phyloP scores from a whole-genome alignment of 2,888 invertebrate genomes.

The Malthinus flaveolus region DNA sequence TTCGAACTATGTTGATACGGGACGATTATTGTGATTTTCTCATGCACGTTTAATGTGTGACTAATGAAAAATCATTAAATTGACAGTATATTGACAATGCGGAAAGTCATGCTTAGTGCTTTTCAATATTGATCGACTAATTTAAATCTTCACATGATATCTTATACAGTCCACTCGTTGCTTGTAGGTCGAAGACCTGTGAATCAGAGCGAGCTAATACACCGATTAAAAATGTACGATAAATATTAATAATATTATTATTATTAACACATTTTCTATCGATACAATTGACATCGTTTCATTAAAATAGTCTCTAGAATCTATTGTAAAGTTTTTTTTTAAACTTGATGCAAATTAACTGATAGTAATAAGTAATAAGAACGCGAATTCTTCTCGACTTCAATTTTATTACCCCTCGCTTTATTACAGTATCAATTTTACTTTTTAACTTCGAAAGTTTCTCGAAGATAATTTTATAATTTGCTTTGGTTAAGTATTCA shows the following conservation, averaged over 20 bases:
- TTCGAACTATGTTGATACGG: not conserved
- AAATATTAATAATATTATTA: not conserved
- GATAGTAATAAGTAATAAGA: no score
- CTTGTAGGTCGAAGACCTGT: conserved; percentile 30
- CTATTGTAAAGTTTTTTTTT: no score
- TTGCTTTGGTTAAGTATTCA: no score
- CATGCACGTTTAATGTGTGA: conserved; percentile 43
- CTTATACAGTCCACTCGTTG: conserved; percentile 23
- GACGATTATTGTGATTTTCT: conserved; percentile 30
- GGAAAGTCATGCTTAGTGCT: conserved; percentile 41
- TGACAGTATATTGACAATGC: conserved; percentile 38
- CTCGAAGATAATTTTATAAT: no score
- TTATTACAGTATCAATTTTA: no score
- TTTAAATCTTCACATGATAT: conserved; percentile 44
- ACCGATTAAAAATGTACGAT: conserved; percentile 16
- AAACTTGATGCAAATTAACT: no score
- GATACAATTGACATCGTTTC: no score
- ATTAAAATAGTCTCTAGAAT: no score
- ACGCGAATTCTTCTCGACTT: no score
- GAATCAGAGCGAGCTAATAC: conserved; percentile 31
- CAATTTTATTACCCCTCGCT: no score
- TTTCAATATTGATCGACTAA: conserved; percentile 37
- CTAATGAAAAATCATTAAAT: conserved; percentile 43
- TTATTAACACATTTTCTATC: no score
- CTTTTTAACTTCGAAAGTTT: no score